Percentiles rank a stretch among this genome's conserved stretches.
Evolutionary conservation across 64 coral and sea anemone species (phyloP).

Genomic region (Actinia tenebrosa): DNA sequence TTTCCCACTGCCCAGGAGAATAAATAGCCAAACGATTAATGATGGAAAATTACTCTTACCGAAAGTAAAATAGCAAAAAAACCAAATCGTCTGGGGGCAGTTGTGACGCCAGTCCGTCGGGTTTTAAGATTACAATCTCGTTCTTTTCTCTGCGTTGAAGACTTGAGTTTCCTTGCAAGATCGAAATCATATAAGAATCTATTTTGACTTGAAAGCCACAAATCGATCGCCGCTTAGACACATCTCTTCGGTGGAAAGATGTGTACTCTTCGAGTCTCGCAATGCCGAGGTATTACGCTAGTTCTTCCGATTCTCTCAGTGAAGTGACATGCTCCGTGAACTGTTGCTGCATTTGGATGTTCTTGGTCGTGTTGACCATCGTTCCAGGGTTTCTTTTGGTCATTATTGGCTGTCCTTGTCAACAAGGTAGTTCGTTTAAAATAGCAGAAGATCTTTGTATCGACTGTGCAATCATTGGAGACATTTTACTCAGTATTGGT

Average conservation of each 20-base stretch:
- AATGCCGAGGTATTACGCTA: conserved; percentile 25
- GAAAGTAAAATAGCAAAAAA: conserved; percentile 18
- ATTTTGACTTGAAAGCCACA: background rate
- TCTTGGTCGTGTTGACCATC: conserved; percentile 17
- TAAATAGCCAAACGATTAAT: background rate
- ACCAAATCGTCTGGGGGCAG: conserved; percentile 11
- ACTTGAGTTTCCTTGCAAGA: conserved; percentile 9
- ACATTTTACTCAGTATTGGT: conserved; percentile 24
- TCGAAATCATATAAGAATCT: conserved; percentile 8
- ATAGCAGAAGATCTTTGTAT: conserved; percentile 8
- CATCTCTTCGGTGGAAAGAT: conserved; percentile 2
- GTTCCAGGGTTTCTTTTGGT: conserved; percentile 27
- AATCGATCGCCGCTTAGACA: background rate
- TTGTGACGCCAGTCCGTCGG: conserved; percentile 21
- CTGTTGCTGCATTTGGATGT: conserved; percentile 32
- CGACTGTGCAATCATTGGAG: conserved; percentile 32
- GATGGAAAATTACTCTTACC: background rate
- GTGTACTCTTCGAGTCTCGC: background rate
- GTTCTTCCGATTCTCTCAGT: background rate
- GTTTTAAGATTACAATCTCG: conserved; percentile 25
- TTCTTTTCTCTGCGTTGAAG: conserved; percentile 12
- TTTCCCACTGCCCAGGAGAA: background rate
- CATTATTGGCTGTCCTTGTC: conserved; percentile 24
- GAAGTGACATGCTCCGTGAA: conserved; percentile 15
- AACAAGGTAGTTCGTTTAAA: background rate